phyloP scores from a whole-genome alignment of 2,113 vertebrate genomes.

The Albula goreensis region DNA sequence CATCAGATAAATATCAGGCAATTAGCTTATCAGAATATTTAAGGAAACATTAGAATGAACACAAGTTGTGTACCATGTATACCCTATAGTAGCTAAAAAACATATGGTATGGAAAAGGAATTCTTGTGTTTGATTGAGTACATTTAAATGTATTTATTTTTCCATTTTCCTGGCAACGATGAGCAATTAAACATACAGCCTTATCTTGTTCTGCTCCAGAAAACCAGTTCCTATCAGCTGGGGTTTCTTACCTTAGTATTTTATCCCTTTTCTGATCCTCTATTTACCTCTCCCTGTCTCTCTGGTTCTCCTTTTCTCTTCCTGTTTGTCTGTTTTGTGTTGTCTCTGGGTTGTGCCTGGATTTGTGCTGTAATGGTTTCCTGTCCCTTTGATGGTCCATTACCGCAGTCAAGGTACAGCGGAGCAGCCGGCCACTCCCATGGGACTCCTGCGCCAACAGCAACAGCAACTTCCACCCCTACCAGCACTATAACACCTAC shows the following conservation, averaged over 20 bases:
- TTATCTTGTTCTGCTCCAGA: neutral
- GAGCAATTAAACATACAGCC: no score
- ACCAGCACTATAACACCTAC: slow-evolving; percentile 84
- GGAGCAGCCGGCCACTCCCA: slow-evolving; percentile 83
- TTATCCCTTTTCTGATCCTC: slow-evolving; percentile 55
- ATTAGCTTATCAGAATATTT: no score
- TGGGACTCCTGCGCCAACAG: slow-evolving; percentile 81
- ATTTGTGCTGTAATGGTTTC: slow-evolving; percentile 58
- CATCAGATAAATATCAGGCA: no score
- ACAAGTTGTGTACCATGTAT: no score
- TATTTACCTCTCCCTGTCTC: slow-evolving; percentile 67
- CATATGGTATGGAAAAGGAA: no score
- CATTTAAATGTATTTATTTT: neutral
- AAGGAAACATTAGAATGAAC: no score
- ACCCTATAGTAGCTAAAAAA: no score
- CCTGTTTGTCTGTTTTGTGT: slow-evolving; percentile 60
- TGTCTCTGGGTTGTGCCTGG: neutral
- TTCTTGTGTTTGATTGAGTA: neutral
- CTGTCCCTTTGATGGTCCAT: slow-evolving; percentile 53
- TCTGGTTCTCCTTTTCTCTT: slow-evolving; percentile 15
- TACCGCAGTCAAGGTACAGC: slow-evolving; percentile 91
- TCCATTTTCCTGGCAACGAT: neutral
- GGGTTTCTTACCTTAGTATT: slow-evolving; percentile 47
- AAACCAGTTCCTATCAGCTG: neutral
- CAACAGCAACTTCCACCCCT: slow-evolving; percentile 79